These are phyloP conservation scores for Mythimna pallens DNA, from an alignment of 2,888 invertebrate genomes.

Conservation along the genomic window DNA sequence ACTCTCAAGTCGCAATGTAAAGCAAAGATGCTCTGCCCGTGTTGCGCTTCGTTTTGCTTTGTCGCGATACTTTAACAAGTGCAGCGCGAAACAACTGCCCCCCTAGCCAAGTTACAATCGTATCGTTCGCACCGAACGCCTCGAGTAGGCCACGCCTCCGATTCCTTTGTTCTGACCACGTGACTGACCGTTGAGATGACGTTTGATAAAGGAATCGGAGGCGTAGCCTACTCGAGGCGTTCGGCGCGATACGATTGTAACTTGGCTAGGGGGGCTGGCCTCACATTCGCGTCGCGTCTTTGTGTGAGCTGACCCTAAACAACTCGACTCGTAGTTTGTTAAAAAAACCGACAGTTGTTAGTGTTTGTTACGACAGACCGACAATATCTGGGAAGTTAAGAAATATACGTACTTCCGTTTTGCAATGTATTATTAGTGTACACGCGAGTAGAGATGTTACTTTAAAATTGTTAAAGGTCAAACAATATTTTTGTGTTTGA, in stretches of 20 bases:
- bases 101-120: too few species aligned
- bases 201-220: too few species aligned
- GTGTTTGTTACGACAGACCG: slow-evolving; percentile 59
- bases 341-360: slow-evolving; percentile 47
- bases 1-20: too few species aligned
- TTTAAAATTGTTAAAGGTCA: slow-evolving; percentile 31
- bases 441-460: slow-evolving; percentile 32
- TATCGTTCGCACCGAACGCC: too few species aligned
- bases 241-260: too few species aligned
- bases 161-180: too few species aligned
- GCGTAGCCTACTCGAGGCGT: too few species aligned
- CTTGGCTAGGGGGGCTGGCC: too few species aligned
- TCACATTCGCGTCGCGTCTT: background rate
- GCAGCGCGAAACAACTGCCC: background rate
- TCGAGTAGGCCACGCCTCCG: too few species aligned
- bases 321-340: slow-evolving; percentile 11
- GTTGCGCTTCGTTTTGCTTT: background rate
- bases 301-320: background rate
- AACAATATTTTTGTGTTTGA: slow-evolving; percentile 11
- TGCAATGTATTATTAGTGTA: slow-evolving; percentile 40
- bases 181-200: too few species aligned
- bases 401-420: slow-evolving; percentile 62
- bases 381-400: slow-evolving; percentile 69
- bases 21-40: background rate
- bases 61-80: background rate